Conservation (phyloP, 2,113 vertebrate genomes). For the Perccottus glenii region DNA sequence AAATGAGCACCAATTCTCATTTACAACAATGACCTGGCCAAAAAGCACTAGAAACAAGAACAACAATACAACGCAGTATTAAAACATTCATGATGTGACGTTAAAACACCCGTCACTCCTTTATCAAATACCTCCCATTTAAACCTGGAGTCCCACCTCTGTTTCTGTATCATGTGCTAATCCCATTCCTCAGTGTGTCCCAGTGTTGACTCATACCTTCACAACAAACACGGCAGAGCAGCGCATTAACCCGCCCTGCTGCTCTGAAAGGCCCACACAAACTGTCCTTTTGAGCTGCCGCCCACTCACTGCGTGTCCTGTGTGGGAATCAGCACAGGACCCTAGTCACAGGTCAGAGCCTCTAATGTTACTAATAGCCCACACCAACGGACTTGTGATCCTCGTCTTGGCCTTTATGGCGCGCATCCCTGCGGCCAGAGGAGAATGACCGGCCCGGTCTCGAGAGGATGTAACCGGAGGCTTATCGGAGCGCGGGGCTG, state of each 20-base stretch:
- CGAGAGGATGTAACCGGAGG: conserved; percentile 81
- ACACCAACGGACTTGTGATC: conserved; percentile 76
- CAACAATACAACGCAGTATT: no score
- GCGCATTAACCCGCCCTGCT: conserved; percentile 43
- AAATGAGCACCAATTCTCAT: no score
- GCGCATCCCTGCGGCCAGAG: conserved; percentile 73
- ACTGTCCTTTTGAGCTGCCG: conserved; percentile 53
- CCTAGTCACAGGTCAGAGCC: conserved; percentile 81
- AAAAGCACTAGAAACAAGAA: no score
- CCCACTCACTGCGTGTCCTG: conserved; percentile 48
- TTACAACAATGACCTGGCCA: no score
- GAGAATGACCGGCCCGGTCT: conserved; percentile 80
- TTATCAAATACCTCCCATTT: no score
- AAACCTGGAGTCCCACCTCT: not conserved
- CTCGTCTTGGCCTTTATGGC: conserved; percentile 76
- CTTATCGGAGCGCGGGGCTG: conserved; percentile 78
- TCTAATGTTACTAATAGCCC: conserved; percentile 84
- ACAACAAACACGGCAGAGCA: conserved; percentile 38
- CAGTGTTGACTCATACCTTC: conserved; percentile 58
- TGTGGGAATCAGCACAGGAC: conserved; percentile 82
- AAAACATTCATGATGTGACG: no score
- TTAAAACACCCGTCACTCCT: no score
- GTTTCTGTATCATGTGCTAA: conserved; percentile 32
- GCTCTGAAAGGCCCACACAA: conserved; percentile 56
- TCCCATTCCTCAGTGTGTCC: conserved; percentile 31